Conservation (phyloP, 2,797 vertebrate genomes). For the Argyrosomus regius region DNA sequence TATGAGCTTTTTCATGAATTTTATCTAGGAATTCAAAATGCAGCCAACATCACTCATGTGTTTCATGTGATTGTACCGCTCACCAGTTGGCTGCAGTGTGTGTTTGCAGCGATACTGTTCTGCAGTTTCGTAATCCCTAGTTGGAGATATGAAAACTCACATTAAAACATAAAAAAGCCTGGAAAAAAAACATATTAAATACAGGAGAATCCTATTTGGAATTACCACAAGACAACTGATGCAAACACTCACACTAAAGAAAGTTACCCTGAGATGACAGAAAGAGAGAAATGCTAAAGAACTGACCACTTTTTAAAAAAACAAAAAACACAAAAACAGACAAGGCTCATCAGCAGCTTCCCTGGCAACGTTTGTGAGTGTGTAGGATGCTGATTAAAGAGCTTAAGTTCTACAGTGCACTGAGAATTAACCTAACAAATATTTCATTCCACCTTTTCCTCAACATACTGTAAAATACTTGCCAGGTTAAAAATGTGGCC, state of each 20-base stretch:
- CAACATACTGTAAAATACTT: not conserved
- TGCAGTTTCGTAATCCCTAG: constrained; percentile 19
- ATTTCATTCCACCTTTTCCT: constrained; percentile 4
- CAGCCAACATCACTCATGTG: not conserved
- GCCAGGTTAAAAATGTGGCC: not conserved
- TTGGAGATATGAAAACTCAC: constrained; percentile 4
- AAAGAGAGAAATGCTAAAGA: constrained; percentile 5
- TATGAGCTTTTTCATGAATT: not conserved
- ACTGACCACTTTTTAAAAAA: constrained; percentile 23
- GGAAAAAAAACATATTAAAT: not conserved
- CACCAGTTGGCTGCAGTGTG: not conserved
- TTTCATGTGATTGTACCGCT: not conserved
- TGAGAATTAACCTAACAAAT: constrained; percentile 1
- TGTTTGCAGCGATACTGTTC: constrained; percentile 13
- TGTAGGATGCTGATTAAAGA: constrained; percentile 12
- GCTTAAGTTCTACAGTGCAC: not conserved
- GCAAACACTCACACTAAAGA: constrained; percentile 1
- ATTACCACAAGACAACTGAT: not conserved
- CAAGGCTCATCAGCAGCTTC: not conserved
- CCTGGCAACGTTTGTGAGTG: not conserved
- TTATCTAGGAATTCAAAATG: constrained; percentile 1
- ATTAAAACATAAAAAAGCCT: constrained; percentile 10
- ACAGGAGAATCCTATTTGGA: constrained; percentile 19
- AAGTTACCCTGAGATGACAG: not conserved
- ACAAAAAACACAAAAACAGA: not conserved